phyloP scores from a whole-genome alignment of 2,888 invertebrate genomes.

The Idaea straminata region DNA sequence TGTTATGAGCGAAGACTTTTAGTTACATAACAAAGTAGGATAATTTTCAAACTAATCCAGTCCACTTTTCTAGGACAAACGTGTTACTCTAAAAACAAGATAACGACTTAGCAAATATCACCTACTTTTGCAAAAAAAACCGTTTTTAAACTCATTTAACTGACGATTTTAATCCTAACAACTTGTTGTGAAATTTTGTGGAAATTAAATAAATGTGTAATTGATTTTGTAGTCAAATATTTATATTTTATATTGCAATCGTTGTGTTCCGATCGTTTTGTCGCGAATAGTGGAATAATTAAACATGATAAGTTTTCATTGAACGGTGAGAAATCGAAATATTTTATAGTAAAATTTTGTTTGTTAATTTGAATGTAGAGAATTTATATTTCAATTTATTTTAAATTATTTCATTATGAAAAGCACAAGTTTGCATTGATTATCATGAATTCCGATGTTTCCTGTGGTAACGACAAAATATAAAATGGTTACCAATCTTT shows the following conservation, averaged over 20 bases:
- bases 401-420: too few species aligned
- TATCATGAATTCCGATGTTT: too few species aligned
- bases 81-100: not conserved
- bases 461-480: too few species aligned
- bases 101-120: not conserved
- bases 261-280: too few species aligned
- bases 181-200: not conserved
- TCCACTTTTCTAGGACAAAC: not conserved
- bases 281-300: too few species aligned
- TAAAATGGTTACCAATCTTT: too few species aligned
- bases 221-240: not conserved
- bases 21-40: slow-evolving; percentile 8
- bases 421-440: too few species aligned
- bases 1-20: not conserved
- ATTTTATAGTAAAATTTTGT: too few species aligned
- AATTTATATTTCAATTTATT: too few species aligned
- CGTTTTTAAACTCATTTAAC: not conserved
- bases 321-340: too few species aligned
- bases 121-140: not conserved
- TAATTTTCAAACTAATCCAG: slow-evolving; percentile 1
- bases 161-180: not conserved
- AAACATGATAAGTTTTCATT: too few species aligned
- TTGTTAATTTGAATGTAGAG: too few species aligned
- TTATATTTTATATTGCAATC: not conserved
- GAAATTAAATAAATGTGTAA: not conserved